Evolutionary conservation across 2,797 vertebrate species (phyloP).

Genomic region (Lithobates pipiens): DNA sequence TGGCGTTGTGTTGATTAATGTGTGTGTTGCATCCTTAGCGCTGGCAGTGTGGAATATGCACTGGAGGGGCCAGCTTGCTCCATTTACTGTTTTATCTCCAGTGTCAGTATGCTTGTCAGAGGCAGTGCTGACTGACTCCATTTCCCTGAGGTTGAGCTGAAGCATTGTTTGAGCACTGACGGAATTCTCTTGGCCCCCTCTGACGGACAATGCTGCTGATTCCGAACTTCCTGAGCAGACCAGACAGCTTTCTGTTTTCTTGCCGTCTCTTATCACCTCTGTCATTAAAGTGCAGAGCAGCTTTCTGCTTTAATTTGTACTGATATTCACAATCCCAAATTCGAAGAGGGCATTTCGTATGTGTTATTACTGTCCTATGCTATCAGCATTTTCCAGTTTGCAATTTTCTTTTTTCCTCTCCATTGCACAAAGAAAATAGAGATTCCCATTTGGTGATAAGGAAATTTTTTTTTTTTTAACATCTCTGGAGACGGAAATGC

Average conservation of each 20-base stretch:
- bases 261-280: constrained; percentile 83
- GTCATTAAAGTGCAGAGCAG: constrained; percentile 75
- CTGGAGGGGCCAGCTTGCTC: constrained; percentile 63
- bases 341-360: constrained; percentile 64
- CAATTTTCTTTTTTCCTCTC: constrained; percentile 74
- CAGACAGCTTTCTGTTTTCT: constrained; percentile 83
- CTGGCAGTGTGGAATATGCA: background rate
- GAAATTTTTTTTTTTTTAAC: constrained; percentile 73
- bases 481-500: constrained; percentile 64
- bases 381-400: constrained; percentile 58
- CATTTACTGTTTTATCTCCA: constrained; percentile 69
- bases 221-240: constrained; percentile 89
- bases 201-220: constrained; percentile 84
- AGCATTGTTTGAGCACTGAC: constrained; percentile 83
- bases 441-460: constrained; percentile 77
- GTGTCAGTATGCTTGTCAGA: constrained; percentile 66
- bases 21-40: background rate
- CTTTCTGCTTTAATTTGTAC: constrained; percentile 66
- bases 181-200: constrained; percentile 74
- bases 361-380: constrained; percentile 63
- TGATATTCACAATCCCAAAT: constrained; percentile 65
- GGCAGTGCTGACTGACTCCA: constrained; percentile 73
- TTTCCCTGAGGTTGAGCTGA: constrained; percentile 74
- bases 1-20: background rate
- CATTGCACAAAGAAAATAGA: constrained; percentile 78